A percentile compares a stretch with the other conserved stretches of the same genome.
Evolutionary conservation across 2,113 vertebrate species (phyloP).

Genomic region (Eretmochelys imbricata): DNA sequence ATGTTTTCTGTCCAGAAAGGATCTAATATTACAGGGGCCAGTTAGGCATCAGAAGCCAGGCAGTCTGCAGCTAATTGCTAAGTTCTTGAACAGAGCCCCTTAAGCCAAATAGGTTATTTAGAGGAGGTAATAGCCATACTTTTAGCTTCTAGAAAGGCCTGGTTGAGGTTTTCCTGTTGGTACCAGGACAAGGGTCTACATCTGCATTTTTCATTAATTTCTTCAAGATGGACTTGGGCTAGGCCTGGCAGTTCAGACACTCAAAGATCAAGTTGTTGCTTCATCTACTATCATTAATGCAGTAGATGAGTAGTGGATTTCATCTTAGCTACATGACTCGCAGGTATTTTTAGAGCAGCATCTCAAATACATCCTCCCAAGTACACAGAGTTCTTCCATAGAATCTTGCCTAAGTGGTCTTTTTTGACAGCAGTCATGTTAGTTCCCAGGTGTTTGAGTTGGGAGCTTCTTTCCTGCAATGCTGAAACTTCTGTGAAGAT

Average conservation of each 20-base stretch:
- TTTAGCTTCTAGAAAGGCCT: background rate
- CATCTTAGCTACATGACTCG: background rate
- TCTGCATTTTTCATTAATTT: background rate
- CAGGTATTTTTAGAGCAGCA: too few species aligned
- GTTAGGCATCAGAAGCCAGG: background rate
- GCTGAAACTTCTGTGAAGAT: too few species aligned
- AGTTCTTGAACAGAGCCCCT: background rate
- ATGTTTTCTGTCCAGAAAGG: background rate
- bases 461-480: too few species aligned
- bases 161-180: background rate
- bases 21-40: background rate
- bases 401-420: too few species aligned
- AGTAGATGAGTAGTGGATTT: background rate
- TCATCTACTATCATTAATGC: background rate
- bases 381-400: too few species aligned
- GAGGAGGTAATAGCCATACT: background rate
- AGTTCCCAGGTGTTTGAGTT: too few species aligned
- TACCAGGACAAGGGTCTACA: too few species aligned
- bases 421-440: too few species aligned
- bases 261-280: background rate
- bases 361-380: too few species aligned
- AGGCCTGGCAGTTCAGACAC: background rate
- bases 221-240: background rate
- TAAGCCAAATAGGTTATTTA: background rate
- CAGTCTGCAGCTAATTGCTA: background rate